Percentiles rank a stretch among this genome's conserved stretches.
phyloP scores from a whole-genome alignment of 1,140 invertebrate genomes.

The Bicyclus anynana region DNA sequence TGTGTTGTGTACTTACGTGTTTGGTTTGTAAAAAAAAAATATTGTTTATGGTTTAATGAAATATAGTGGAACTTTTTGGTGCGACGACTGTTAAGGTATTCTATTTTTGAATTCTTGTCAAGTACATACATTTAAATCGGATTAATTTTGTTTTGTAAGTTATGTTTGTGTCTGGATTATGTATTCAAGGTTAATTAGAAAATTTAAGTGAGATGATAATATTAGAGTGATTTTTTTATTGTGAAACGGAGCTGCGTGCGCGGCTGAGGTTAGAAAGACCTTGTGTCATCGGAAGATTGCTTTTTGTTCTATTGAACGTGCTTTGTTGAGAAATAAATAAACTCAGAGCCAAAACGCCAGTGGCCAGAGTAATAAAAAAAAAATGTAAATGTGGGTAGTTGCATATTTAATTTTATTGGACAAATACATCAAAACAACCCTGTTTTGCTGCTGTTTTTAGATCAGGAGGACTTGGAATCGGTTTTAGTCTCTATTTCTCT shows the following conservation, averaged over 20 bases:
- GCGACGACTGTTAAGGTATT: not conserved
- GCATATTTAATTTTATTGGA: no score
- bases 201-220: not conserved
- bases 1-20: constrained; percentile 16
- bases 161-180: not conserved
- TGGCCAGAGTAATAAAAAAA: not conserved
- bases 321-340: not conserved
- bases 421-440: no score
- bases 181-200: constrained; percentile 4
- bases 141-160: not conserved
- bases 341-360: no score
- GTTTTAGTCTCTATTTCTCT: no score
- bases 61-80: constrained; percentile 12
- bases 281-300: constrained; percentile 8
- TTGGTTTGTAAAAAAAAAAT: constrained; percentile 1
- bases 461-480: no score
- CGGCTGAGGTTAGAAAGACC: constrained; percentile 18
- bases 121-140: not conserved
- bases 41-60: constrained; percentile 24
- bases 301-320: constrained; percentile 9
- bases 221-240: constrained; percentile 11
- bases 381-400: no score
- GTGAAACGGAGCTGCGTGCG: constrained; percentile 12
- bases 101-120: not conserved
- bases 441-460: no score